phyloP scores from a whole-genome alignment of 2,888 invertebrate species.

The Mystacides longicornis region DNA sequence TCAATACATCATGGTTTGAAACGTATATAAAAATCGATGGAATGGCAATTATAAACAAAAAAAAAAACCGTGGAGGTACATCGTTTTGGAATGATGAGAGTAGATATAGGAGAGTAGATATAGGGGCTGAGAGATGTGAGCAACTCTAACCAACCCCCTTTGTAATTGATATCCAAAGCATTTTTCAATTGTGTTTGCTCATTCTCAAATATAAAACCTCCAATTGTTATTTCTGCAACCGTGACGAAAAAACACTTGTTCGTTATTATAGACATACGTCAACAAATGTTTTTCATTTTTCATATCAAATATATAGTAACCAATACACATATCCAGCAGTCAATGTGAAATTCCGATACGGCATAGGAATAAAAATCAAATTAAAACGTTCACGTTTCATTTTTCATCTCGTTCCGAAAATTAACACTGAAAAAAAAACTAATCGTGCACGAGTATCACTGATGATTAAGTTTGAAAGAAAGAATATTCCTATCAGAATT shows the following conservation, averaged over 20 bases:
- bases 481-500: no score
- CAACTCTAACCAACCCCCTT: no score
- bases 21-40: not conserved
- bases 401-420: no score
- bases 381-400: no score
- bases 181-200: constrained; percentile 1
- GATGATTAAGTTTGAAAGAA: no score
- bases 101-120: not conserved
- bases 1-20: no score
- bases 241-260: not conserved
- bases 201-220: not conserved
- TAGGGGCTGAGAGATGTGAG: not conserved
- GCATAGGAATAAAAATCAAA: no score
- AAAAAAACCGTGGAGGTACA: not conserved
- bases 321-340: no score
- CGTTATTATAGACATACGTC: not conserved
- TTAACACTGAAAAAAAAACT: no score
- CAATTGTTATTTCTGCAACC: not conserved
- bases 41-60: not conserved
- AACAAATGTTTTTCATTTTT: not conserved
- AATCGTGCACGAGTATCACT: no score
- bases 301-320: not conserved
- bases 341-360: no score
- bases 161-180: constrained; percentile 6
- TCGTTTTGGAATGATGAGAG: not conserved